Conservation (phyloP, 2,888 invertebrate genomes). For the Sturmia bella region DNA sequence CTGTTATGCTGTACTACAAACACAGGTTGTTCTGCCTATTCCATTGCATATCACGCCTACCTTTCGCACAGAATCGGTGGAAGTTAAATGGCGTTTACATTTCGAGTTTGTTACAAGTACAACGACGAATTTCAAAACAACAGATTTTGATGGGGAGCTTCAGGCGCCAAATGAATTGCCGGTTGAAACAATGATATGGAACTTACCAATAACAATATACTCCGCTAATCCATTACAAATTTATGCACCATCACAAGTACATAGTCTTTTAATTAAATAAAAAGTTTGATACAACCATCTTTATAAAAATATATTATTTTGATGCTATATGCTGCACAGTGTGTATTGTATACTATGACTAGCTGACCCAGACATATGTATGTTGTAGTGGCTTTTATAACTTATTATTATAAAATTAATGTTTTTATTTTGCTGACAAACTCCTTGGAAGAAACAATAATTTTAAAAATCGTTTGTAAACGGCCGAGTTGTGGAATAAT, state of each 20-base stretch:
- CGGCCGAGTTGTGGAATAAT: too few species aligned
- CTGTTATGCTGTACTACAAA: slow-evolving; percentile 92
- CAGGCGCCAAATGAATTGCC: slow-evolving; percentile 92
- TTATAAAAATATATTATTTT: background rate
- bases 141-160: slow-evolving; percentile 84
- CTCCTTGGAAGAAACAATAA: too few species aligned
- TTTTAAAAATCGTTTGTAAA: too few species aligned
- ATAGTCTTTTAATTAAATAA: slow-evolving; percentile 76
- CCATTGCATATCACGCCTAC: slow-evolving; percentile 97
- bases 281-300: background rate
- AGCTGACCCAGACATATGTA: too few species aligned
- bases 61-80: slow-evolving; percentile 95
- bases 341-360: too few species aligned
- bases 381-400: too few species aligned
- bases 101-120: slow-evolving; percentile 97
- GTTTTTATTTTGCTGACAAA: too few species aligned
- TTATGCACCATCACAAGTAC: slow-evolving; percentile 84
- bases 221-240: slow-evolving; percentile 94
- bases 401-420: too few species aligned
- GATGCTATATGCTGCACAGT: background rate
- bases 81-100: slow-evolving; percentile 95
- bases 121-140: slow-evolving; percentile 84
- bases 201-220: slow-evolving; percentile 95
- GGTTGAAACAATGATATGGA: slow-evolving; percentile 99
- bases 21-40: slow-evolving; percentile 95